Conservation (phyloP, 2,797 vertebrate species). For the Bovichtus variegatus region DNA sequence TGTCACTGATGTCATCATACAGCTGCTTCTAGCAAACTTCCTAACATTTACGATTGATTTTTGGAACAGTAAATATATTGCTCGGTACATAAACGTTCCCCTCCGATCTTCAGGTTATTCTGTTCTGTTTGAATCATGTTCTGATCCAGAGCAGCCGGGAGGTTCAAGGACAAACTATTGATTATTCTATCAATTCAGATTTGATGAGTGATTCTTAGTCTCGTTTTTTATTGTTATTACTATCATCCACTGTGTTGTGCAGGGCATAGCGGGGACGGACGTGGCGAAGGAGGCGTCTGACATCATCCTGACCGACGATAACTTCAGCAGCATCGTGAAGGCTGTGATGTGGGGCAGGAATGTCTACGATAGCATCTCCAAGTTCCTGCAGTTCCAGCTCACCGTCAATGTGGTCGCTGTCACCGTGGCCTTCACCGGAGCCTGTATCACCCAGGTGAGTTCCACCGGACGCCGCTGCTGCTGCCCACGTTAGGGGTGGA, state of each 20-base stretch:
- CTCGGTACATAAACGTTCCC: too few species aligned
- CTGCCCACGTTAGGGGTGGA: too few species aligned
- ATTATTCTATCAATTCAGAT: neutral
- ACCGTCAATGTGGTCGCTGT: constrained; percentile 97
- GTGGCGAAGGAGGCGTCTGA: constrained; percentile 98
- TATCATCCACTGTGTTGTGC: constrained; percentile 27
- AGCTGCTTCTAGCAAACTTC: neutral
- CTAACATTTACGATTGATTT: neutral
- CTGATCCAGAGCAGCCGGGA: neutral
- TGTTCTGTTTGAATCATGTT: neutral
- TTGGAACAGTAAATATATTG: neutral
- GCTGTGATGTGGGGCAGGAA: constrained; percentile 99
- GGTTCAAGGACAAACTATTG: neutral
- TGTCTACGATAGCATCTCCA: constrained; percentile 98
- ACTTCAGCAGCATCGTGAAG: constrained; percentile 98
- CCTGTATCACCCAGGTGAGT: constrained; percentile 95
- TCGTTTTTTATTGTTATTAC: too few species aligned
- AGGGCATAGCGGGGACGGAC: constrained; percentile 98
- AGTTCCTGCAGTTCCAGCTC: constrained; percentile 98
- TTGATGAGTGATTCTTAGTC: too few species aligned
- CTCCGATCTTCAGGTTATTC: neutral
- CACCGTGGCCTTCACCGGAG: constrained; percentile 95
- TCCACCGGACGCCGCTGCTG: neutral
- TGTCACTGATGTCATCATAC: neutral
- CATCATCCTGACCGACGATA: constrained; percentile 97